Conservation (phyloP, 2,888 invertebrate genomes). For the Torymus auratus region DNA sequence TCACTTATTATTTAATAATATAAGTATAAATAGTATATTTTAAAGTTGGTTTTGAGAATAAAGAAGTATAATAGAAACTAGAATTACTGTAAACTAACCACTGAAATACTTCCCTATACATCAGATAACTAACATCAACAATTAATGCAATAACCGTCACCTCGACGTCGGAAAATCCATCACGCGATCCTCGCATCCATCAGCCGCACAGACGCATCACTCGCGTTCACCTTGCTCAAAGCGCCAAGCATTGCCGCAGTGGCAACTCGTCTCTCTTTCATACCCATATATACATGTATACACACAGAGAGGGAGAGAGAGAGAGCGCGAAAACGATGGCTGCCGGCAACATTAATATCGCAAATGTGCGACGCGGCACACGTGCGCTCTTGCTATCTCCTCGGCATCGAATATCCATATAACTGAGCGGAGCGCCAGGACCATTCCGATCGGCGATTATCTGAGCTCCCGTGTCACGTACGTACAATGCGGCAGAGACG, state of each 20-base stretch:
- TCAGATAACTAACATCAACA: conserved; percentile 16
- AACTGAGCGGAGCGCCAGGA: background rate
- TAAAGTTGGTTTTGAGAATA: too few relatives aligned
- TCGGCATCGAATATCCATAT: conserved; percentile 4
- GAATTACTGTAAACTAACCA: too few relatives aligned
- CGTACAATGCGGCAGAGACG: conserved; percentile 21
- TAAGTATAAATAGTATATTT: too few relatives aligned
- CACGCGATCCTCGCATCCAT: conserved; percentile 31
- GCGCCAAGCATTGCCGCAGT: background rate
- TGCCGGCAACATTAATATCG: conserved; percentile 37
- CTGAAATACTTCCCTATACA: background rate
- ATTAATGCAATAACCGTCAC: conserved; percentile 32
- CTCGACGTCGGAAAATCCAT: conserved; percentile 26
- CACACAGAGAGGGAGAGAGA: too few relatives aligned
- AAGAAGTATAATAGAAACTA: too few relatives aligned
- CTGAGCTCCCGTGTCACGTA: conserved; percentile 4
- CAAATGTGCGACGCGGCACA: background rate
- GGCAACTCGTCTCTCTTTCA: too few relatives aligned
- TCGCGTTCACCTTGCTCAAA: background rate
- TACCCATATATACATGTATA: too few relatives aligned
- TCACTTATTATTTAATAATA: too few relatives aligned
- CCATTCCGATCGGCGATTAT: conserved; percentile 15
- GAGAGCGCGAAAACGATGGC: conserved; percentile 3
- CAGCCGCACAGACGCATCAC: conserved; percentile 17
- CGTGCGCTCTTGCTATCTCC: conserved; percentile 34